Percentiles rank a stretch among this genome's conserved stretches.
phyloP scores from a whole-genome alignment of 2,888 invertebrate species.

The Catocala sponsa region DNA sequence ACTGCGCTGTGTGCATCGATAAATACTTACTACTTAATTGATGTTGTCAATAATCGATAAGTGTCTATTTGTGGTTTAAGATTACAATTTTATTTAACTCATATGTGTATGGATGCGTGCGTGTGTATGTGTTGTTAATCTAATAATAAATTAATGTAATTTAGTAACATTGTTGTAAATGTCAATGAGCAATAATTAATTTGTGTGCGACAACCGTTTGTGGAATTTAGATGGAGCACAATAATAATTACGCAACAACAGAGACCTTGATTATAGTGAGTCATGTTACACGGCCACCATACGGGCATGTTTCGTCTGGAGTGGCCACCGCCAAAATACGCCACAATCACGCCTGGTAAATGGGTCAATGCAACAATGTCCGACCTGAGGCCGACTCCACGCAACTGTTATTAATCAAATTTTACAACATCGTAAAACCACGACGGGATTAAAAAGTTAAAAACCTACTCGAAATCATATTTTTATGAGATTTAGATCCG shows the following conservation, averaged over 20 bases:
- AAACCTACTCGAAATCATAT: conserved; percentile 81
- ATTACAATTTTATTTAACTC: too few species aligned
- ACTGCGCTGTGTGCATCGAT: too few species aligned
- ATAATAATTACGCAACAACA: conserved; percentile 30
- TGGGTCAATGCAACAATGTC: conserved; percentile 84
- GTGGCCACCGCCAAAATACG: conserved; percentile 74
- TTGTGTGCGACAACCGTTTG: too few species aligned
- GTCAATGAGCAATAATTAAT: too few species aligned
- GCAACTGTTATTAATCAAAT: conserved; percentile 83
- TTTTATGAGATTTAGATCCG: conserved; percentile 86
- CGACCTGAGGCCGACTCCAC: conserved; percentile 70
- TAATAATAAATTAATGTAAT: too few species aligned
- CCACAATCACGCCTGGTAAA: conserved; percentile 66
- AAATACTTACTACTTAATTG: too few species aligned
- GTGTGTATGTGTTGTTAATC: too few species aligned
- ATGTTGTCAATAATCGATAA: too few species aligned
- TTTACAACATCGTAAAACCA: conserved; percentile 84
- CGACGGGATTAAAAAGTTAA: conserved; percentile 82
- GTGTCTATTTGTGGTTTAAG: too few species aligned
- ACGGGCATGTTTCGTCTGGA: conserved; percentile 78
- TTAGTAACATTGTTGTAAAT: too few species aligned
- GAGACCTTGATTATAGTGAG: conserved; percentile 62
- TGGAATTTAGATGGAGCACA: not conserved
- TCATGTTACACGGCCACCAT: conserved; percentile 55
- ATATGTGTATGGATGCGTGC: too few species aligned